phyloP scores from a whole-genome alignment of 2,113 vertebrate genomes.

The Gulo gulo region DNA sequence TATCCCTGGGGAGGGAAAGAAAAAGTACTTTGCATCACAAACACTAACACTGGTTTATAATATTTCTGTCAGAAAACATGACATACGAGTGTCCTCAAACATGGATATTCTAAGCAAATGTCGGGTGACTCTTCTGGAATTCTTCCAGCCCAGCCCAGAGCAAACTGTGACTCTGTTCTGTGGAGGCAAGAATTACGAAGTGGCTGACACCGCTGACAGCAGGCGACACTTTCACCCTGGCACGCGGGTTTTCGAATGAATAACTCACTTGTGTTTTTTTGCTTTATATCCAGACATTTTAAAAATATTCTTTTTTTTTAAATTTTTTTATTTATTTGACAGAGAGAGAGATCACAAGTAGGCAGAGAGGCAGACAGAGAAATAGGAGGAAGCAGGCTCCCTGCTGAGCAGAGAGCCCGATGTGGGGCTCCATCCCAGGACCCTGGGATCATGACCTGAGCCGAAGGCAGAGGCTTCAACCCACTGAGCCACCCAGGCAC shows the following conservation, averaged over 20 bases:
- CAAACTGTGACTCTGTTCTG: neutral
- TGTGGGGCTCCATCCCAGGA: too few relatives aligned
- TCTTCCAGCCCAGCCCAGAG: neutral
- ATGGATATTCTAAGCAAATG: neutral
- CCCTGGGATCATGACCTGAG: too few relatives aligned
- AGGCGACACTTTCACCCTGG: neutral
- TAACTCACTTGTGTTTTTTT: neutral
- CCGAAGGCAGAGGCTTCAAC: too few relatives aligned
- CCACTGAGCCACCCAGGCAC: too few relatives aligned
- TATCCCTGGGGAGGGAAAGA: neutral
- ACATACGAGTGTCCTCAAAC: neutral
- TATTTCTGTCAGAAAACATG: neutral
- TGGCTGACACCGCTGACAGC: neutral
- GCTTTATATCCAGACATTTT: neutral
- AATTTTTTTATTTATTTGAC: too few relatives aligned
- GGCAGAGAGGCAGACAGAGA: too few relatives aligned
- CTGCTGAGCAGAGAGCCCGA: too few relatives aligned
- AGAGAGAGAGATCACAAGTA: too few relatives aligned
- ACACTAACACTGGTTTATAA: neutral
- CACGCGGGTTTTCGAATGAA: neutral
- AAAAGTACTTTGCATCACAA: neutral
- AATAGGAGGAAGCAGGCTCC: too few relatives aligned
- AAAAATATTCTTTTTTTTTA: neutral
- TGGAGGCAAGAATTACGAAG: neutral
- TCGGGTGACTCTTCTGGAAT: neutral